These are phyloP conservation scores for Thyatira batis DNA, from an alignment of 2,888 invertebrate species.

Conservation along the genomic window DNA sequence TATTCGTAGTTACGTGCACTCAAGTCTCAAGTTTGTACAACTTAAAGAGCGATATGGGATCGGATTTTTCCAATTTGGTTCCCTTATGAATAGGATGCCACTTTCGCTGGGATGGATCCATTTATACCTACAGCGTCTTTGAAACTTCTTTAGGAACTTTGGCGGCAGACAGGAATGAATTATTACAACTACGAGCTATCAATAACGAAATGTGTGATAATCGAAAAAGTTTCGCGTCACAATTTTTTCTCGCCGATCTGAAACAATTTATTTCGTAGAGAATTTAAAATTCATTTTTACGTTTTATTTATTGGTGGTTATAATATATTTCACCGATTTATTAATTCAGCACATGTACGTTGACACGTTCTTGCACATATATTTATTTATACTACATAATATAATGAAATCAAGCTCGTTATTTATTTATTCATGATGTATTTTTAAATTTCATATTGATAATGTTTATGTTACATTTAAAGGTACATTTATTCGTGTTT, in stretches of 20 bases:
- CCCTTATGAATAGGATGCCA: constrained; percentile 55
- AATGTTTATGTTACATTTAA: constrained; percentile 6
- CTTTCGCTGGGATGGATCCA: constrained; percentile 51
- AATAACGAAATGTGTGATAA: constrained; percentile 69
- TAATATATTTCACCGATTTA: constrained; percentile 5
- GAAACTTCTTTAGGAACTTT: constrained; percentile 60
- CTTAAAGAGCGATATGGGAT: constrained; percentile 36
- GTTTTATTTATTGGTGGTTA: constrained; percentile 16
- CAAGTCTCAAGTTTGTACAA: constrained; percentile 29
- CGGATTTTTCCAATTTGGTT: constrained; percentile 49
- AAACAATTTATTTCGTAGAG: constrained; percentile 23
- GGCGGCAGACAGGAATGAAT: constrained; percentile 59
- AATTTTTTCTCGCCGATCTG: constrained; percentile 34
- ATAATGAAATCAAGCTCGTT: background rate
- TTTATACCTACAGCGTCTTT: constrained; percentile 56
- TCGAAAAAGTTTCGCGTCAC: constrained; percentile 62
- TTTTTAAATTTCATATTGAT: too few species aligned
- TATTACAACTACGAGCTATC: constrained; percentile 65
- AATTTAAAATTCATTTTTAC: constrained; percentile 1
- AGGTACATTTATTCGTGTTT: constrained; percentile 4
- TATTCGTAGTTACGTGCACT: constrained; percentile 28
- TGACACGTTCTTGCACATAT: background rate
- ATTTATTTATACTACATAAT: background rate
- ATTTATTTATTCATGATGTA: background rate
- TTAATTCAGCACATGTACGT: background rate